Percentiles rank a stretch among this genome's conserved stretches.
Conservation (phyloP, 1,140 invertebrate species). For the Hylaeus volcanicus region DNA sequence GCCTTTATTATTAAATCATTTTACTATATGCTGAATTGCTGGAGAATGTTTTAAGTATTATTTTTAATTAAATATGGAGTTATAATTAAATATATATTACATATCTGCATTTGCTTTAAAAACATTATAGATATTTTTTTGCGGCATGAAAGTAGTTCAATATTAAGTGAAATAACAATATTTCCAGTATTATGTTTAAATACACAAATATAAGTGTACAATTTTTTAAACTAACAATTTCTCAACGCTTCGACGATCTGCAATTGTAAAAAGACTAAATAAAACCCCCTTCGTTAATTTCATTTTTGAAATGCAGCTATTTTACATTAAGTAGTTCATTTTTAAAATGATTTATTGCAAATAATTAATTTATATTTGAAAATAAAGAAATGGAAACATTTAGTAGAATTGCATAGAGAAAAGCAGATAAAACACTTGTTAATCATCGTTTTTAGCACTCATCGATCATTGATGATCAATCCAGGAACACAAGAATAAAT, state of each 20-base stretch:
- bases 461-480: neutral
- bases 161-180: neutral
- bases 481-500: neutral
- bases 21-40: neutral
- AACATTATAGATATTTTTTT: neutral
- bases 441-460: conserved; percentile 18
- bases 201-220: neutral
- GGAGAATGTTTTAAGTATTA: neutral
- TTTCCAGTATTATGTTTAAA: conserved; percentile 26
- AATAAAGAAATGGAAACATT: neutral
- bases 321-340: neutral
- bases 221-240: conserved; percentile 11
- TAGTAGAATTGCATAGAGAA: neutral
- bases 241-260: conserved; percentile 26
- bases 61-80: neutral
- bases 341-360: conserved; percentile 23
- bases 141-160: neutral
- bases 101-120: neutral
- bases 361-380: neutral
- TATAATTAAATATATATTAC: neutral
- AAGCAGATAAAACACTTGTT: neutral
- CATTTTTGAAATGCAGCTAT: conserved; percentile 8
- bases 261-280: neutral
- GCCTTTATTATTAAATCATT: neutral
- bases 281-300: neutral